These are phyloP conservation scores for Callionymus lyra DNA, from an alignment of 2,113 vertebrate species.

Conservation along the genomic window DNA sequence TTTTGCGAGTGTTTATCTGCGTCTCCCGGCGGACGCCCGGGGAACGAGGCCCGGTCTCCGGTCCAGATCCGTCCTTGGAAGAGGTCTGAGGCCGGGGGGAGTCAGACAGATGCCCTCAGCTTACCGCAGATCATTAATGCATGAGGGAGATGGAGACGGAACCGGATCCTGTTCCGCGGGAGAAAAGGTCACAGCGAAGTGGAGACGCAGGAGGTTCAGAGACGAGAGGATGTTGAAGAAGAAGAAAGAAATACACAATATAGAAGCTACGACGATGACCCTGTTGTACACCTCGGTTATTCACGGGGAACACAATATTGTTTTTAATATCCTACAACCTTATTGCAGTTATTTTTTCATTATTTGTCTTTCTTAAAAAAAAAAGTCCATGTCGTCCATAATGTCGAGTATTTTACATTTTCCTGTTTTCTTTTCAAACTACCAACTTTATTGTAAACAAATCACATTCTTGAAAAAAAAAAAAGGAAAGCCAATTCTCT, in stretches of 20 bases:
- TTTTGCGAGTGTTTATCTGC: constrained; percentile 43
- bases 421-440: no score
- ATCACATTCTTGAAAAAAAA: no score
- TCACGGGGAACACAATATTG: no score
- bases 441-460: no score
- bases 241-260: neutral
- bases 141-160: constrained; percentile 64
- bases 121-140: constrained; percentile 68
- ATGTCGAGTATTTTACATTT: no score
- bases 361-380: no score
- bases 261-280: no score
- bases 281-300: no score
- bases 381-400: no score
- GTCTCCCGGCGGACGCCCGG: constrained; percentile 43
- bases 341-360: no score
- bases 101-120: constrained; percentile 63
- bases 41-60: constrained; percentile 37
- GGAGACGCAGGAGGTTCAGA: constrained; percentile 39
- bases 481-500: no score
- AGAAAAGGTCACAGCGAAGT: constrained; percentile 57
- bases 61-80: constrained; percentile 54
- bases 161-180: constrained; percentile 63
- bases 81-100: constrained; percentile 42
- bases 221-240: constrained; percentile 30
- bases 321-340: no score